Evolutionary conservation across 2,888 invertebrate genomes (phyloP).

Genomic region (Amitus sp.): DNA sequence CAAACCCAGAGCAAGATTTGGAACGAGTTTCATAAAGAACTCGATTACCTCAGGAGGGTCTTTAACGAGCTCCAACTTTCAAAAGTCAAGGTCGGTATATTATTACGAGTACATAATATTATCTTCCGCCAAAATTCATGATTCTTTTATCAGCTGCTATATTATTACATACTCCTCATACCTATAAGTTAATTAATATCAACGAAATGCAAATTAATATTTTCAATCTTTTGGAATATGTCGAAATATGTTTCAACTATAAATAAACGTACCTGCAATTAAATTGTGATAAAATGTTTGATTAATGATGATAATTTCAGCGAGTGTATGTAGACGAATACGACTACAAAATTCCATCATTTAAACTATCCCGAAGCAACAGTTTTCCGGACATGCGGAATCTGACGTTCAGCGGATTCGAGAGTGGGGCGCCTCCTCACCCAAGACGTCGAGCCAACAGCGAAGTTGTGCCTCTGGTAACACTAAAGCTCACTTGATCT

Average conservation of each 20-base stretch:
- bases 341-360: conserved; percentile 52
- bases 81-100: conserved; percentile 85
- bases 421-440: conserved; percentile 45
- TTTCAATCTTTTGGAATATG: too few relatives aligned
- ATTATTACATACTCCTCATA: too few relatives aligned
- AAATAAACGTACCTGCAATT: too few relatives aligned
- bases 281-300: too few relatives aligned
- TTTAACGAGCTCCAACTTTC: conserved; percentile 85
- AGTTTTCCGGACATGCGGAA: conserved; percentile 80
- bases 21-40: conserved; percentile 79
- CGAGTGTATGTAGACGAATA: conserved; percentile 76
- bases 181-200: too few relatives aligned
- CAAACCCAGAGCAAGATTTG: conserved; percentile 82
- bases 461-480: conserved; percentile 59
- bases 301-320: conserved; percentile 67
- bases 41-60: conserved; percentile 77
- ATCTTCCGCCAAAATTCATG: too few relatives aligned
- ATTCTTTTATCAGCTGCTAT: too few relatives aligned
- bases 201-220: too few relatives aligned
- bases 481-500: not conserved
- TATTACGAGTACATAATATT: too few relatives aligned
- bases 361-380: conserved; percentile 69
- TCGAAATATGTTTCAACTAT: too few relatives aligned
- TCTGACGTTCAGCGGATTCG: conserved; percentile 53
- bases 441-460: conserved; percentile 62